phyloP scores from a whole-genome alignment of 2,113 vertebrate species.

The Morphnarchus princeps region DNA sequence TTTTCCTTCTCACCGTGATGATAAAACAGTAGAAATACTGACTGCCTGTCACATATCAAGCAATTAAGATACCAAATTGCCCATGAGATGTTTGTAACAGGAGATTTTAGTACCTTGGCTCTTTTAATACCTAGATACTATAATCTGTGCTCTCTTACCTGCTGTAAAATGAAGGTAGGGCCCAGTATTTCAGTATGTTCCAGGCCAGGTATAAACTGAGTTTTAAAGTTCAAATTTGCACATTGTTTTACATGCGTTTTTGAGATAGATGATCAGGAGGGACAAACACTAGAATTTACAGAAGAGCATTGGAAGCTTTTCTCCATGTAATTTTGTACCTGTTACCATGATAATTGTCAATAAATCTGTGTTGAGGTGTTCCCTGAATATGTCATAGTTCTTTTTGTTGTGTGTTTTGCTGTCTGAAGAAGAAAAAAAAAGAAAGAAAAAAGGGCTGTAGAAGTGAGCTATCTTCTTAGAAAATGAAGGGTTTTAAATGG shows the following conservation, averaged over 20 bases:
- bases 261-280: background rate
- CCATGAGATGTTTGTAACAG: background rate
- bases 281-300: background rate
- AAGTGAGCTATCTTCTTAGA: background rate
- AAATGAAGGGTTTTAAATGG: background rate
- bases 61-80: background rate
- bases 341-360: background rate
- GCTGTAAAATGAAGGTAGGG: background rate
- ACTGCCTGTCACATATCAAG: background rate
- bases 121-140: background rate
- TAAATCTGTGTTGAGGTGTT: background rate
- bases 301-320: background rate
- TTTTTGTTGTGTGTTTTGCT: background rate
- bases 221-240: background rate
- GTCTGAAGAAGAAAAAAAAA: background rate
- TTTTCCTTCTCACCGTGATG: background rate
- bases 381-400: background rate
- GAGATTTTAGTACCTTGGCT: background rate
- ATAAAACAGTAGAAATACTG: background rate
- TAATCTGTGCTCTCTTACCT: background rate
- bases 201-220: background rate
- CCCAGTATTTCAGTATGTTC: background rate
- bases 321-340: background rate
- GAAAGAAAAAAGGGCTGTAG: background rate
- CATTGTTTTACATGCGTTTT: background rate